Conservation (phyloP, 2,888 invertebrate genomes). For the Prionchulus punctatus region DNA sequence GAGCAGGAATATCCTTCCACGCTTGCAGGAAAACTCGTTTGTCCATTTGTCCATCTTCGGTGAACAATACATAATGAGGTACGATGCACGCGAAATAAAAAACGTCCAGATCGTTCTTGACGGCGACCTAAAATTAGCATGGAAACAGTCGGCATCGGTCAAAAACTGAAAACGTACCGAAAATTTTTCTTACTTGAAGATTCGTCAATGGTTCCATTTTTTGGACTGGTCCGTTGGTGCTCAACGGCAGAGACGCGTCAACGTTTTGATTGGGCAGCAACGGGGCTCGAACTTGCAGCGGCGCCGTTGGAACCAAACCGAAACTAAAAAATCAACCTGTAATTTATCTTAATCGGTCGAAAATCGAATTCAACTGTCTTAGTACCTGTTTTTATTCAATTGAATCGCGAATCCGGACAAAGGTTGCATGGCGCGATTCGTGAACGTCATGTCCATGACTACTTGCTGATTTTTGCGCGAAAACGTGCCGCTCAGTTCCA, state of each 20-base stretch:
- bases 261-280: constrained; percentile 59
- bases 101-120: constrained; percentile 95
- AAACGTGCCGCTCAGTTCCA: constrained; percentile 90
- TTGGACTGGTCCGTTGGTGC: constrained; percentile 73
- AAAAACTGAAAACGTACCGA: too few species aligned
- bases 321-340: constrained; percentile 48
- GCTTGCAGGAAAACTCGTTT: constrained; percentile 89
- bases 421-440: constrained; percentile 93
- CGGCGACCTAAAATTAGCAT: constrained; percentile 54
- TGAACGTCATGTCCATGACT: constrained; percentile 85
- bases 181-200: constrained; percentile 66
- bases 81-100: constrained; percentile 90
- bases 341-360: background rate
- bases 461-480: constrained; percentile 60
- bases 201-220: constrained; percentile 94
- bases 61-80: constrained; percentile 77
- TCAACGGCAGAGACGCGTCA: constrained; percentile 59
- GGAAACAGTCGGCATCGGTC: background rate
- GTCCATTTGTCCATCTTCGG: constrained; percentile 91
- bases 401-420: constrained; percentile 93
- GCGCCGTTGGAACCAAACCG: constrained; percentile 69
- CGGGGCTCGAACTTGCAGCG: constrained; percentile 57
- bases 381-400: constrained; percentile 74
- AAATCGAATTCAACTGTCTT: background rate
- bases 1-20: constrained; percentile 97